Evolutionary conservation across 2,113 vertebrate species (phyloP).

Genomic region (Syngnathus typhle): DNA sequence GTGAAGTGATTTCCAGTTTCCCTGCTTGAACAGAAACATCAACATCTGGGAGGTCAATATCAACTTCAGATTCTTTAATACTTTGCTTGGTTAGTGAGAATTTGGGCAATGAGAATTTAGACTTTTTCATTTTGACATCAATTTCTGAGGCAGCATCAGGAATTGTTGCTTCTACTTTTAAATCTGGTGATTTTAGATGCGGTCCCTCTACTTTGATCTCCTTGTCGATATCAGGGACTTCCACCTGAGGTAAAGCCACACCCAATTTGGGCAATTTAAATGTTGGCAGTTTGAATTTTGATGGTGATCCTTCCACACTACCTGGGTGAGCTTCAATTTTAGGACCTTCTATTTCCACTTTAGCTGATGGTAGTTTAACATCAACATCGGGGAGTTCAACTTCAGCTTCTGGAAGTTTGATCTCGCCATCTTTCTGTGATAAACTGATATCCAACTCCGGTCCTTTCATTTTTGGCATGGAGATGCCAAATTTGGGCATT

Average conservation of each 20-base stretch:
- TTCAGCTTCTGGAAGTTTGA: neutral
- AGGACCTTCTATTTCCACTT: conserved; percentile 11
- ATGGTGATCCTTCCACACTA: conserved; percentile 4
- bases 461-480: conserved; percentile 21
- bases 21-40: conserved; percentile 32
- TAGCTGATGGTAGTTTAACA: neutral
- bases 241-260: neutral
- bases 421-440: neutral
- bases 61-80: conserved; percentile 1
- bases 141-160: neutral
- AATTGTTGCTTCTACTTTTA: conserved; percentile 4
- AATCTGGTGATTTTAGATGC: conserved; percentile 13
- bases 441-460: conserved; percentile 23
- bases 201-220: conserved; percentile 7
- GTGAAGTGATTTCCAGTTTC: neutral
- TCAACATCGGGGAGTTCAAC: conserved; percentile 1
- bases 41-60: conserved; percentile 14
- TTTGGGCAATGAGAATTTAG: neutral
- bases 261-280: conserved; percentile 39
- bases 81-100: conserved; percentile 2
- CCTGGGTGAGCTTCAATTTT: conserved; percentile 2
- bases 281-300: conserved; percentile 7
- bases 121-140: neutral
- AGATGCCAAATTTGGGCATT: conserved; percentile 32
- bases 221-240: conserved; percentile 11